Evolutionary conservation across 2,888 invertebrate genomes (phyloP).

Genomic region (Xanthorhoe designata): DNA sequence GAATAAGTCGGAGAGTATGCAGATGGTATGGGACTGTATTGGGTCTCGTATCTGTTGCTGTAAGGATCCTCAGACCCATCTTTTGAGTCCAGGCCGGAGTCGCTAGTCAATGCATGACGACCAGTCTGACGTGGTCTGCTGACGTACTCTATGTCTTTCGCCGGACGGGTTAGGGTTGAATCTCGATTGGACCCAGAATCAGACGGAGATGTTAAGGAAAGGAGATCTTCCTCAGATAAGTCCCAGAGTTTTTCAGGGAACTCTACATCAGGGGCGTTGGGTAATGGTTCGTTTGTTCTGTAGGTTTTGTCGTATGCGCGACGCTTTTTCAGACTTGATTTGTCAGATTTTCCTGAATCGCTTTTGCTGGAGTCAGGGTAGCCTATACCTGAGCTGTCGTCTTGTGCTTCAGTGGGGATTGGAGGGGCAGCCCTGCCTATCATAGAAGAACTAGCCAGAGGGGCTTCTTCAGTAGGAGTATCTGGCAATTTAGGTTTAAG

Average conservation of each 20-base stretch:
- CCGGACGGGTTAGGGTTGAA: conserved; percentile 83
- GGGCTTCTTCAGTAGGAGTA: conserved; percentile 72
- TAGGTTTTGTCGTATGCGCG: conserved; percentile 93
- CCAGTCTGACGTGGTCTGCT: conserved; percentile 86
- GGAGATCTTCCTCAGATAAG: conserved; percentile 88
- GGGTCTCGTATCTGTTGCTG: conserved; percentile 68
- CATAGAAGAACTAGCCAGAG: conserved; percentile 53
- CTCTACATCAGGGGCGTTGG: conserved; percentile 89
- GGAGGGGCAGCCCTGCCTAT: conserved; percentile 67
- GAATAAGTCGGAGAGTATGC: conserved; percentile 80
- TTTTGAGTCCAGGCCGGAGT: conserved; percentile 76
- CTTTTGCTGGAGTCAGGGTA: conserved; percentile 82
- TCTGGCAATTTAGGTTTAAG: conserved; percentile 68
- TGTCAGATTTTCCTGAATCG: conserved; percentile 81
- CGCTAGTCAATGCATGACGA: conserved; percentile 82
- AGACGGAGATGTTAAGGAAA: conserved; percentile 82
- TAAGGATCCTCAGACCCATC: conserved; percentile 78
- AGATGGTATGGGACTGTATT: conserved; percentile 78
- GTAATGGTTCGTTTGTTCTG: conserved; percentile 93
- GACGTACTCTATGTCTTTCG: conserved; percentile 87
- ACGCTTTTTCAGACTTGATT: conserved; percentile 86
- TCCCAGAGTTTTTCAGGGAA: conserved; percentile 94
- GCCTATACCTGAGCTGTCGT: conserved; percentile 82
- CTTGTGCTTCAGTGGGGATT: conserved; percentile 63
- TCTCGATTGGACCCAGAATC: conserved; percentile 87